Conservation (phyloP, 2,888 invertebrate species). For the Xanthorhoe designata region DNA sequence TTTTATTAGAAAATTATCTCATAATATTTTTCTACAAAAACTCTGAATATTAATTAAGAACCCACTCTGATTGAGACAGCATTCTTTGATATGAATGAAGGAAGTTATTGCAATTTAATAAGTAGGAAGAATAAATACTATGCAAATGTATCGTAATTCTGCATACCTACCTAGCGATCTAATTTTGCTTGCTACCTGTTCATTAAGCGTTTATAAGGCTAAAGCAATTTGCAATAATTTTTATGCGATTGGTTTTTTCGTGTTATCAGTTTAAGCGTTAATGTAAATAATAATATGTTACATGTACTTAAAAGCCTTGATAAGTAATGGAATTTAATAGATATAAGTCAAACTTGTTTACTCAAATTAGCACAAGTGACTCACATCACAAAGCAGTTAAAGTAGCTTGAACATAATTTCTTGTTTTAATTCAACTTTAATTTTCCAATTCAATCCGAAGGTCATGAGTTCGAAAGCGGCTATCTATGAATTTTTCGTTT, state of each 20-base stretch:
- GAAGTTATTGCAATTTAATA: constrained; percentile 44
- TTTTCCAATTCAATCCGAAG: too few relatives aligned
- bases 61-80: constrained; percentile 14
- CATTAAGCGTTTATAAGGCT: constrained; percentile 40
- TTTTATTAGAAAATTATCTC: background rate
- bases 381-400: background rate
- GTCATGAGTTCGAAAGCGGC: too few relatives aligned
- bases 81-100: constrained; percentile 39
- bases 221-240: constrained; percentile 41
- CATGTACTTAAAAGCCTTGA: constrained; percentile 30
- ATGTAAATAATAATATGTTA: constrained; percentile 24
- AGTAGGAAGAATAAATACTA: constrained; percentile 40
- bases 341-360: background rate
- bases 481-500: too few relatives aligned
- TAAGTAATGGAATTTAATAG: constrained; percentile 11
- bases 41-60: constrained; percentile 11
- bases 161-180: constrained; percentile 38
- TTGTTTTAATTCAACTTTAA: too few relatives aligned
- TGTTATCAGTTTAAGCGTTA: constrained; percentile 26
- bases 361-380: too few relatives aligned
- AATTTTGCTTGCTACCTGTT: constrained; percentile 33
- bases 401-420: background rate
- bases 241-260: constrained; percentile 32
- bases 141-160: constrained; percentile 38
- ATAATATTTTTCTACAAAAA: constrained; percentile 17